Evolutionary conservation across 2,888 invertebrate species (phyloP), one percentile per base, ranked within the genome.

Genomic region (Chrysotoxum bicinctum): DNA sequence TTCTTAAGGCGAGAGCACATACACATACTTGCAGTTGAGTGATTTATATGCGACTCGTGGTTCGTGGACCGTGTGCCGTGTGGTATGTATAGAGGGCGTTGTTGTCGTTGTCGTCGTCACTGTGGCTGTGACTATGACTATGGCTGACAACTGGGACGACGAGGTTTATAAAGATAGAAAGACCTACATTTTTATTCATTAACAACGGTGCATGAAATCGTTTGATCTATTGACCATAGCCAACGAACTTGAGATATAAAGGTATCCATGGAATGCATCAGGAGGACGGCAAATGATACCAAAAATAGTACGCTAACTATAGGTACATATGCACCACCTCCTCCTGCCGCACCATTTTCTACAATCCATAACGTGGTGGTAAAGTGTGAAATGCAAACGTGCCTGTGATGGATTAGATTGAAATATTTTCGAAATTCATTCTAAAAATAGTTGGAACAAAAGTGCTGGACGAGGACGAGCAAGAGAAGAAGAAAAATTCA

Each of bases 161-260:
- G 21, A 10, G 21, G 21, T 35, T 21, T 35, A 19, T 35, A 37
- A 37, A 37, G 14, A 37, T 37, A 23, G 23, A 45, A 8, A 66
- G 50, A 23, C 48, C 66, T 35, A 50, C n/a, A 66, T 66, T 50
- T 32, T 21, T 32, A 10, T 48, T 64, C 54, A 48, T 48, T 58
- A 56, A 50, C 56, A 50, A 68, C 58, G 35, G 23, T 54, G 68
- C 78, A 74, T 74, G 43, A 83, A 83, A 69, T 78, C 83, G 73
- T 73, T 83, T 83, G 74, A 83, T 83, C 82, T 69, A 69, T 64
- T 66, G 64, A 66, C 56, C 62, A 58, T 66, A 58, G 43, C 37
- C 26, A 56, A 43, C 54, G 50, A 76, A 81, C 62, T 64, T 54
- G 66, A 68, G 75, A 75, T 48, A 66, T n/a, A 23, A 66, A 66